Evolutionary conservation across 2,888 invertebrate species (phyloP).

Genomic region (Terebella lapidaria): DNA sequence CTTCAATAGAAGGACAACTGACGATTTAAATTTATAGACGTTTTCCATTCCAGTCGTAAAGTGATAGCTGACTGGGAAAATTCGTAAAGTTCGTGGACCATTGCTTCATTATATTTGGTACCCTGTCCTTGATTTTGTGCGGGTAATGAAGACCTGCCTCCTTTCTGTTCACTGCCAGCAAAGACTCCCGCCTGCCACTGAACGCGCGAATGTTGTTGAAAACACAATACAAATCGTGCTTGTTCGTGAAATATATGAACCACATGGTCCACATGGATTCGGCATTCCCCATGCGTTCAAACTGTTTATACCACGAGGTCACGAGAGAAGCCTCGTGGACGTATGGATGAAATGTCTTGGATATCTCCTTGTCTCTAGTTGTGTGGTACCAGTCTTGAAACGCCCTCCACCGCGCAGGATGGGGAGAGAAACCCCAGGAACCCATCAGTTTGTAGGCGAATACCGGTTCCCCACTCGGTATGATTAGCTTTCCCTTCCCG

Average conservation of each 20-base stretch:
- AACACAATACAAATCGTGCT: slow-evolving; percentile 26
- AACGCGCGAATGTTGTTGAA: slow-evolving; percentile 26
- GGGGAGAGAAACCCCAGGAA: slow-evolving; percentile 10
- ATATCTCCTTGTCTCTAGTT: slow-evolving; percentile 15
- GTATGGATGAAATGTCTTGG: slow-evolving; percentile 29
- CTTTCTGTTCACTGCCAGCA: slow-evolving; percentile 32
- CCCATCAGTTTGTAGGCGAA: slow-evolving; percentile 9
- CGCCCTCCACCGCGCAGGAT: slow-evolving; percentile 4
- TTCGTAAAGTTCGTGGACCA: too few relatives aligned
- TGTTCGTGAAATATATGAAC: slow-evolving; percentile 35
- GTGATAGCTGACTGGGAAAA: too few relatives aligned
- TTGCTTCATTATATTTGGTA: too few relatives aligned
- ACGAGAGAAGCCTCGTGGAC: slow-evolving; percentile 33
- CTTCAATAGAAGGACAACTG: too few relatives aligned
- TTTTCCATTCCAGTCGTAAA: too few relatives aligned
- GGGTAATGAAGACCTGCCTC: slow-evolving; percentile 36
- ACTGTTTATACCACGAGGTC: slow-evolving; percentile 31
- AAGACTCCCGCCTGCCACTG: slow-evolving; percentile 12
- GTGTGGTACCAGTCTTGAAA: slow-evolving; percentile 27
- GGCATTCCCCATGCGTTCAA: slow-evolving; percentile 16
- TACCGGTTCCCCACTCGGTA: slow-evolving; percentile 15
- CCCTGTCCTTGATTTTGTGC: too few relatives aligned
- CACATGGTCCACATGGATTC: slow-evolving; percentile 43
- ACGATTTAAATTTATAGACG: too few relatives aligned
- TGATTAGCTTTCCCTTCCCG: slow-evolving; percentile 27